Evolutionary conservation across 1,140 invertebrate species (phyloP), one percentile per base, ranked within the genome.

Genomic region (Trichomalopsis sarcophagae): DNA sequence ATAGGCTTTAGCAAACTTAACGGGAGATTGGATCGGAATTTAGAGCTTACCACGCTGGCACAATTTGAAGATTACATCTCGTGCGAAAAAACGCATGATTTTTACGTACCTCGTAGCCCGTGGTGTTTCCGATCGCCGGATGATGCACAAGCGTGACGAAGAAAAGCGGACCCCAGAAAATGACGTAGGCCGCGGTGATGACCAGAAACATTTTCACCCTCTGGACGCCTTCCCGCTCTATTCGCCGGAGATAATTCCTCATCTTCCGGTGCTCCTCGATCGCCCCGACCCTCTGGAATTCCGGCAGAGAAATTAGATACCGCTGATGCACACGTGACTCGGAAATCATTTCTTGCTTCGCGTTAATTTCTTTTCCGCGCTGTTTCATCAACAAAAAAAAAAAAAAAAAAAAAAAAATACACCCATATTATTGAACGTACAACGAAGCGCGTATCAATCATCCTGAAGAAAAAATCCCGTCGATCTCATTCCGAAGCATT

Each of bases 161-260:
- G 92, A 98, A 98, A 84, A 98, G 93, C 30, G 97, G 97, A 85
- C 97, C 97, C 97, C 97, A 98, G 92, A 97, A 97, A 50, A 98
- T 94, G 23, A 97, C 94, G 90, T 97, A 98, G 7, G 96, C 96
- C 0, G 96, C 95, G 0, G 97, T 97, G 90, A 98, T 97, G 82
- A 97, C 95, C 40, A 97, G 94, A 92, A 97, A 97, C 96, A 97
- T 97, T 91, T 97, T 96, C 13, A 97, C 96, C 62, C 96, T 93
- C 87, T 96, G 96, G 75, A 96, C 96, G 30, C 96, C 96, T 87
- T 97, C 96, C 23, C 95, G 93, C 90, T 97, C 97, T 92, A 97
- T 96, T 86, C 96, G 94, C 80, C 95, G 94, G 69, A 97, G 94
- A 91, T 97, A 97, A 87, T 96, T 96, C 84, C 96, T 94, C 93